Conservation (phyloP, 2,888 invertebrate species). For the Drosophila kanekoi region DNA sequence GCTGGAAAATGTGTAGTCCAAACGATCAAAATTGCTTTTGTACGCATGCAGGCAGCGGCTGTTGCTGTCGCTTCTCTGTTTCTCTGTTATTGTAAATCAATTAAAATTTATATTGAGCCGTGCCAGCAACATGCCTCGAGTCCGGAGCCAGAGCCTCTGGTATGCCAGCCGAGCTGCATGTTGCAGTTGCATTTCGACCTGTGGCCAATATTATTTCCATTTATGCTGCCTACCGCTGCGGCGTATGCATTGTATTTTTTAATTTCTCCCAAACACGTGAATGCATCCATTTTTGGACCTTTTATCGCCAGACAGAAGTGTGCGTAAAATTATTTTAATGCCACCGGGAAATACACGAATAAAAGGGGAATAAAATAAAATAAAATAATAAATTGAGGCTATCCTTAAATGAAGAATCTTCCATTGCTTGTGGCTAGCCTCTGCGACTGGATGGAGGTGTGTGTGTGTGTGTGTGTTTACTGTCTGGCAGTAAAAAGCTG, state of each 20-base stretch:
- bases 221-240: slow-evolving; percentile 49
- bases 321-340: slow-evolving; percentile 59
- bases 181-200: slow-evolving; percentile 13
- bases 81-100: slow-evolving; percentile 69
- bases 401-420: slow-evolving; percentile 23
- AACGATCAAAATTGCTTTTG: slow-evolving; percentile 46
- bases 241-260: slow-evolving; percentile 65
- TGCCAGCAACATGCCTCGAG: slow-evolving; percentile 10
- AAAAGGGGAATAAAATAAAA: slow-evolving; percentile 6
- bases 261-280: slow-evolving; percentile 45
- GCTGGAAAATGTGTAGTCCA: slow-evolving; percentile 8
- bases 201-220: slow-evolving; percentile 61
- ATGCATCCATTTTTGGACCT: slow-evolving; percentile 16
- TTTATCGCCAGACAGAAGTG: slow-evolving; percentile 43
- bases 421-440: slow-evolving; percentile 41
- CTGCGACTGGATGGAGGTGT: slow-evolving; percentile 4
- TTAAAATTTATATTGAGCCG: slow-evolving; percentile 67
- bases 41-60: slow-evolving; percentile 12
- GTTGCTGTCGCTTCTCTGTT: slow-evolving; percentile 14
- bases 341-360: slow-evolving; percentile 30
- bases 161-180: background rate
- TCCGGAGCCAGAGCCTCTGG: slow-evolving; percentile 11
- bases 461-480: slow-evolving; percentile 15
- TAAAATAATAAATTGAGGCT: slow-evolving; percentile 41
- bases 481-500: slow-evolving; percentile 19